Evolutionary conservation across 2,888 invertebrate genomes (phyloP).

Genomic region (Cephalotes varians): DNA sequence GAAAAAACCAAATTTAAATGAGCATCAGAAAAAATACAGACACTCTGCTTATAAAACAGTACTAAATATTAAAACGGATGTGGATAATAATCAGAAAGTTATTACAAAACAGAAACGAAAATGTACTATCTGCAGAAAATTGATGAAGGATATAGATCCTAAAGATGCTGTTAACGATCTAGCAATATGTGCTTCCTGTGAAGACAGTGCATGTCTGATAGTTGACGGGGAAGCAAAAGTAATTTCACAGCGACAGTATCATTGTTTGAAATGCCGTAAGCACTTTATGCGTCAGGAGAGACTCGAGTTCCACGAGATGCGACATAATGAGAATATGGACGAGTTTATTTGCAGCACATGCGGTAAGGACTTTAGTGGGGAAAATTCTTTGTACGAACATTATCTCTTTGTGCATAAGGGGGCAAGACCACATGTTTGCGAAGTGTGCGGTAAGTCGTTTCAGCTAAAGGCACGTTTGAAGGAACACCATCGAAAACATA

Average conservation of each 20-base stretch:
- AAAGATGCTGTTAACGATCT: slow-evolving; percentile 69
- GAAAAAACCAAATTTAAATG: slow-evolving; percentile 61
- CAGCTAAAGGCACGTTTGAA: slow-evolving; percentile 72
- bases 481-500: slow-evolving; percentile 73
- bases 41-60: slow-evolving; percentile 64
- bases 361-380: slow-evolving; percentile 73
- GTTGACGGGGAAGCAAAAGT: slow-evolving; percentile 70
- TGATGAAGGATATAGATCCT: slow-evolving; percentile 66
- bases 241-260: slow-evolving; percentile 72
- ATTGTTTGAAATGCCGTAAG: slow-evolving; percentile 72
- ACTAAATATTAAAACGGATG: slow-evolving; percentile 38
- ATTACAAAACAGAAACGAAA: slow-evolving; percentile 54
- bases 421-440: slow-evolving; percentile 73
- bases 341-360: slow-evolving; percentile 74
- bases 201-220: slow-evolving; percentile 67
- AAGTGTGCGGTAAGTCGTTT: slow-evolving; percentile 75
- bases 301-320: slow-evolving; percentile 75
- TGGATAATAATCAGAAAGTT: slow-evolving; percentile 39
- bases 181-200: slow-evolving; percentile 70
- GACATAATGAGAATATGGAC: slow-evolving; percentile 74
- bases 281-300: slow-evolving; percentile 74
- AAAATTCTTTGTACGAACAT: slow-evolving; percentile 75
- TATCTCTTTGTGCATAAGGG: slow-evolving; percentile 77
- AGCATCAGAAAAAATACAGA: slow-evolving; percentile 66
- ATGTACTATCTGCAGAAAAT: slow-evolving; percentile 70